Conservation (phyloP, 2,797 vertebrate genomes). For the Lutra lutra region DNA sequence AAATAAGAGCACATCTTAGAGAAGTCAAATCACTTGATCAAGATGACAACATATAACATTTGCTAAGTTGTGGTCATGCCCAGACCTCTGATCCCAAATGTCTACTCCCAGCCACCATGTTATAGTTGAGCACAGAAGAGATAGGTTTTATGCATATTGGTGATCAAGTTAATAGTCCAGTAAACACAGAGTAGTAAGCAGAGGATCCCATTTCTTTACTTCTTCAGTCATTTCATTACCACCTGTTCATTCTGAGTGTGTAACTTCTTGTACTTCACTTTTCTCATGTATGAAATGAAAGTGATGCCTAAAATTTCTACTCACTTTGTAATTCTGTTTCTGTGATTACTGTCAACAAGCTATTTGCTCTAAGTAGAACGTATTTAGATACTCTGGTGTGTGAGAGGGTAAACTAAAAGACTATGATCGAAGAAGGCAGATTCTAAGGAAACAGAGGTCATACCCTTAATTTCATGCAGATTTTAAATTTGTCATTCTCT, state of each 20-base stretch:
- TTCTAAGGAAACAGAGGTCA: background rate
- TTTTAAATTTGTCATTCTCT: background rate
- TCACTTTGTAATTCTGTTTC: background rate
- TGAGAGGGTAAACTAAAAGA: background rate
- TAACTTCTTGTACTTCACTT: background rate
- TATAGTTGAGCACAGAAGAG: background rate
- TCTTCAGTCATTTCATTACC: conserved; percentile 34
- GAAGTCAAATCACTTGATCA: background rate
- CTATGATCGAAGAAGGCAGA: background rate
- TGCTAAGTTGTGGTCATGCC: background rate
- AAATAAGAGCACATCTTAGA: background rate
- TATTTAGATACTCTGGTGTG: background rate
- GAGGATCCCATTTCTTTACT: background rate
- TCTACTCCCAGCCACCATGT: background rate
- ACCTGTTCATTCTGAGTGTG: background rate
- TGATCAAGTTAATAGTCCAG: background rate
- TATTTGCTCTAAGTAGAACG: background rate
- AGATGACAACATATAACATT: background rate
- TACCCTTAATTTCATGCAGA: background rate
- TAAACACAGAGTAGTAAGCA: background rate
- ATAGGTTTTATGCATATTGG: background rate
- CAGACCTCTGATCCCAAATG: background rate
- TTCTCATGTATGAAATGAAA: conserved; percentile 26
- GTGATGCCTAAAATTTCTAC: background rate
- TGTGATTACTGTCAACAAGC: background rate